phyloP scores from a whole-genome alignment of 2,797 vertebrate genomes.

The Bradypodion ventrale region DNA sequence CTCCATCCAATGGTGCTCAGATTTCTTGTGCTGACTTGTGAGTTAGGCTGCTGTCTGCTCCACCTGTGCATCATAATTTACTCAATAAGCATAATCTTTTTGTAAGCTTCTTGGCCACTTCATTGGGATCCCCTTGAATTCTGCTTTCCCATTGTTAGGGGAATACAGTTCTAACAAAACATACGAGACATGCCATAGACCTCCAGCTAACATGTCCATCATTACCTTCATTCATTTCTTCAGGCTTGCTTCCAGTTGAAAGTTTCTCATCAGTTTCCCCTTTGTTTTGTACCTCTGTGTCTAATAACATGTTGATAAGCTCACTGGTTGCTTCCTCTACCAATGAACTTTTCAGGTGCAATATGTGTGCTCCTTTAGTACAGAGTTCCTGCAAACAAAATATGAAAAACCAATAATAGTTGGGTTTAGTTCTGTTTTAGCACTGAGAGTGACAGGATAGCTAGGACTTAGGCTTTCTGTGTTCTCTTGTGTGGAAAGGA shows the following conservation, averaged over 20 bases:
- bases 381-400: slow-evolving; percentile 85
- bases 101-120: too few species aligned
- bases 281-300: slow-evolving; percentile 74
- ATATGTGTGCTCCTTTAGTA: slow-evolving; percentile 80
- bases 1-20: too few species aligned
- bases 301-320: slow-evolving; percentile 90
- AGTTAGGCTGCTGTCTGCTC: too few species aligned
- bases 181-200: neutral
- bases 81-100: too few species aligned
- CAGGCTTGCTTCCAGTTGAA: slow-evolving; percentile 59
- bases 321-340: slow-evolving; percentile 93
- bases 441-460: neutral
- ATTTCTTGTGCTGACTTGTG: too few species aligned
- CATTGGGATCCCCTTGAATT: too few species aligned
- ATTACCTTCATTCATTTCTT: slow-evolving; percentile 72
- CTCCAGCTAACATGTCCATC: neutral
- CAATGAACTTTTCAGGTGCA: slow-evolving; percentile 88
- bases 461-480: neutral
- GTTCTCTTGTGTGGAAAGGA: neutral
- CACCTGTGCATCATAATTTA: too few species aligned
- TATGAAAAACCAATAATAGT: neutral
- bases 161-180: too few species aligned
- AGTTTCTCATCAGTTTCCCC: slow-evolving; percentile 72
- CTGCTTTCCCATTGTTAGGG: too few species aligned
- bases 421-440: neutral